Conservation (phyloP, 2,113 vertebrate genomes). For the Eulemur rufifrons region DNA sequence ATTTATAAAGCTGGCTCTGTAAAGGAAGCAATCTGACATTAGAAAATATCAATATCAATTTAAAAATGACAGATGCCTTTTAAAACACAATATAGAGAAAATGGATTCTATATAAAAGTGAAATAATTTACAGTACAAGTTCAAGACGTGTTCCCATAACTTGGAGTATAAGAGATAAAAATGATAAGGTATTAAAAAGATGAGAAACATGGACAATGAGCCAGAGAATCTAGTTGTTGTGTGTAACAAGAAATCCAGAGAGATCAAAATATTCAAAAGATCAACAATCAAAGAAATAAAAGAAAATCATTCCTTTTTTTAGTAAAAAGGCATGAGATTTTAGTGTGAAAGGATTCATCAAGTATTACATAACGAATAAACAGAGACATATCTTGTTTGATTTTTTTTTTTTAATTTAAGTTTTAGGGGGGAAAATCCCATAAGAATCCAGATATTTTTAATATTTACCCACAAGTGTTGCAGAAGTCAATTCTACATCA, state of each 20-base stretch:
- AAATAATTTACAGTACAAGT: slow-evolving; percentile 27
- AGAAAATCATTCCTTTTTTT: not conserved
- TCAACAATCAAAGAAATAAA: not conserved
- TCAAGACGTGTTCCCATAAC: slow-evolving; percentile 2
- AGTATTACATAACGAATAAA: not conserved
- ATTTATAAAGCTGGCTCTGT: not conserved
- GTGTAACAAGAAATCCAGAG: not conserved
- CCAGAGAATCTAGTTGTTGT: not conserved
- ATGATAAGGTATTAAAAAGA: not conserved
- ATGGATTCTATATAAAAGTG: not conserved
- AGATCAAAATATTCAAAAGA: not conserved
- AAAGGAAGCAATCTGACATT: not conserved
- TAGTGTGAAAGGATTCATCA: not conserved
- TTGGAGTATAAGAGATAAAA: not conserved
- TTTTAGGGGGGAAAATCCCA: not conserved
- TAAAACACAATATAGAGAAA: not conserved
- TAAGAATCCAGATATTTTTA: not conserved
- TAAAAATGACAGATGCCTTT: slow-evolving; percentile 24
- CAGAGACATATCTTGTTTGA: not conserved
- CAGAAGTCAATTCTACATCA: not conserved
- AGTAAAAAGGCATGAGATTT: not conserved
- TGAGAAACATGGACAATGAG: not conserved
- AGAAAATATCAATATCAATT: slow-evolving; percentile 24
- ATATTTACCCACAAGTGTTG: not conserved
- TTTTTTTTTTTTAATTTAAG: not conserved